Evolutionary conservation across 2,797 vertebrate genomes (phyloP).

Genomic region (Pelochelys cantorii): DNA sequence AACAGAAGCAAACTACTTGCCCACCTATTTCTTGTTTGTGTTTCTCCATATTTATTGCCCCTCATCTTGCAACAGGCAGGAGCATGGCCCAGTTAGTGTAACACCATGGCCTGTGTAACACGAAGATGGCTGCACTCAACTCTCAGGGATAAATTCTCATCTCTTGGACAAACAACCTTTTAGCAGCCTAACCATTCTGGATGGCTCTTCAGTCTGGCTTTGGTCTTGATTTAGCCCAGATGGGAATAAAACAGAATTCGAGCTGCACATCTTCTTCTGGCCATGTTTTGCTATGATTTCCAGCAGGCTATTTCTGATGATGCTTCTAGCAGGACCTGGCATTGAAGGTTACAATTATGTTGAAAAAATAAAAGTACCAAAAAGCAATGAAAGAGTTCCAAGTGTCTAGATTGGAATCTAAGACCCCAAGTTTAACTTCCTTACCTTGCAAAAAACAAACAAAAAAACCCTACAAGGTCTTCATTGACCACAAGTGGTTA

Average conservation of each 20-base stretch:
- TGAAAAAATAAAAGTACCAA: not conserved
- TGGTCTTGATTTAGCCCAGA: not conserved
- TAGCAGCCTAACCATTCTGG: not conserved
- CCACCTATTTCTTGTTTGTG: not conserved
- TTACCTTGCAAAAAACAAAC: not conserved
- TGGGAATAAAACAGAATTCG: constrained; percentile 5
- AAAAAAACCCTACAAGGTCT: not conserved
- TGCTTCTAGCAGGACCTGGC: not conserved
- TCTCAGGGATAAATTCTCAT: not conserved
- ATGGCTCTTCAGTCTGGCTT: too few species aligned
- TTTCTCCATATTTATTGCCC: not conserved
- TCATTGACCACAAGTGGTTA: not conserved
- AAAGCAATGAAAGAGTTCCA: not conserved
- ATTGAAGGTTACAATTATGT: not conserved
- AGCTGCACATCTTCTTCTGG: not conserved
- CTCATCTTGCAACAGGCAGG: not conserved
- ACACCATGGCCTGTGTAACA: not conserved
- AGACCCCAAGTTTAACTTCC: not conserved
- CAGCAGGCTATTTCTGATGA: not conserved
- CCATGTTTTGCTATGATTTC: not conserved
- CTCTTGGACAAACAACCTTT: not conserved
- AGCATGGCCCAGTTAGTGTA: not conserved
- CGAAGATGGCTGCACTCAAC: not conserved
- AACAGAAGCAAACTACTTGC: not conserved
- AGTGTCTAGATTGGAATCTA: not conserved